Conservation (phyloP, 2,113 vertebrate species). For the Esox niger region DNA sequence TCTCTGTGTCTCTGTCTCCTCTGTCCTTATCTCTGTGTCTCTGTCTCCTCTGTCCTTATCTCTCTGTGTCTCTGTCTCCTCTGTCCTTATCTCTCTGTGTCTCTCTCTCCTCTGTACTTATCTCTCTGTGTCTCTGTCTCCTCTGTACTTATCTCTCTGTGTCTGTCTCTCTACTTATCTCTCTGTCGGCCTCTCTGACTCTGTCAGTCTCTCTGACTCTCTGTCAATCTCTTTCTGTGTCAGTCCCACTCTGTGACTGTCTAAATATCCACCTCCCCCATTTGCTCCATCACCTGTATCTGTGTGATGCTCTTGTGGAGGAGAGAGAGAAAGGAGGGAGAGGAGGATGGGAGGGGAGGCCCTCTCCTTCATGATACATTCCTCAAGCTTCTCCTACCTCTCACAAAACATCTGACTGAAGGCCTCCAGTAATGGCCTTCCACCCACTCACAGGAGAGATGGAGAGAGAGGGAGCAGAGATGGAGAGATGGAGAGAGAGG, state of each 20-base stretch:
- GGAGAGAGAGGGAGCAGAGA: neutral
- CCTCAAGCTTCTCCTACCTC: too few relatives aligned
- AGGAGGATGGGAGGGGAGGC: neutral
- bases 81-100: neutral
- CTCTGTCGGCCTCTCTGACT: too few relatives aligned
- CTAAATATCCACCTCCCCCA: neutral
- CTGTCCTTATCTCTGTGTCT: too few relatives aligned
- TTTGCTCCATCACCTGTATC: neutral
- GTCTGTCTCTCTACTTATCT: too few relatives aligned
- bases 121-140: neutral
- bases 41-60: too few relatives aligned
- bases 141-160: neutral
- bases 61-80: neutral
- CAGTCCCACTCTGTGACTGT: neutral
- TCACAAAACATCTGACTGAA: neutral
- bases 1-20: neutral
- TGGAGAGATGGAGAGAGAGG: neutral
- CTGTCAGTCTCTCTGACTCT: neutral
- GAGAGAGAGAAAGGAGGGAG: neutral
- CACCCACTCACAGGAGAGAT: neutral
- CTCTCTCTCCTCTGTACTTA: too few relatives aligned
- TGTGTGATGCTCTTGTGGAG: neutral
- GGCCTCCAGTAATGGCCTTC: too few relatives aligned
- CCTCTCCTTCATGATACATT: neutral
- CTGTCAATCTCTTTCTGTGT: neutral